Evolutionary conservation across 2,113 vertebrate species (phyloP), one percentile per base, ranked within the genome.

Genomic region (Machaerirhynchus nigripectus): DNA sequence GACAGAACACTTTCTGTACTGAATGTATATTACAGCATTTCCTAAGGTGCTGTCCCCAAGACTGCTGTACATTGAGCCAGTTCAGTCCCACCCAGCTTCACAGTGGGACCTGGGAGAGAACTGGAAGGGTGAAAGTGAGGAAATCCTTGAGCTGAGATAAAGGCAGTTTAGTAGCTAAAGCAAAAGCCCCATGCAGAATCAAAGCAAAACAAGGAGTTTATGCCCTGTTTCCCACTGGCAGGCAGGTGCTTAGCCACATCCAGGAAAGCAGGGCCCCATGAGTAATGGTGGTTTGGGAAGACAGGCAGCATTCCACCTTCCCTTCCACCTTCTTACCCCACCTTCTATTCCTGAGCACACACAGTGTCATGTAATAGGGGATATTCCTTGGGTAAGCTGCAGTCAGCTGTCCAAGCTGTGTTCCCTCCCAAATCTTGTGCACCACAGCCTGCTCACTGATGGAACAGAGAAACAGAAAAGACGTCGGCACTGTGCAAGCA

Each of bases 371-470:
- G 4, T 10, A 19, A 8, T 10, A 23, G 13, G 24, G 18, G 2
- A 20, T 49, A 63, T 42, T 31, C 7, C 10, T 68, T 68, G 28
- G 24, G 18, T 33, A 75, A 84, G 4, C 2, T 84, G 16, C 14
- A 15, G 22, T 64, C 55, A 70, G 18, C 21, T 68, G 9, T 33
- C 23, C 33, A 7, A n/a, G 14, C 8, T 44, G 6, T 33, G 28
- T 12, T 31, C 21, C 10, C 37, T 83, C 18, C 7, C 30, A 75
- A 1, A 17, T 27, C 27, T 39, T 60, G 28, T 20, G 7, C 19
- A 24, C 7, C 5, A 1, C 28, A 78, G 8, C 13, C 53, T 59
- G 1, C 12, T 71, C 0, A 0, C 9, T 23, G 39, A 1, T 5
- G 7, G 19, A 11, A 23, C 4, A 15, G 53, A 60, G 35, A n/a